Conservation (phyloP, 2,888 invertebrate species). For the Monopis laevigella region DNA sequence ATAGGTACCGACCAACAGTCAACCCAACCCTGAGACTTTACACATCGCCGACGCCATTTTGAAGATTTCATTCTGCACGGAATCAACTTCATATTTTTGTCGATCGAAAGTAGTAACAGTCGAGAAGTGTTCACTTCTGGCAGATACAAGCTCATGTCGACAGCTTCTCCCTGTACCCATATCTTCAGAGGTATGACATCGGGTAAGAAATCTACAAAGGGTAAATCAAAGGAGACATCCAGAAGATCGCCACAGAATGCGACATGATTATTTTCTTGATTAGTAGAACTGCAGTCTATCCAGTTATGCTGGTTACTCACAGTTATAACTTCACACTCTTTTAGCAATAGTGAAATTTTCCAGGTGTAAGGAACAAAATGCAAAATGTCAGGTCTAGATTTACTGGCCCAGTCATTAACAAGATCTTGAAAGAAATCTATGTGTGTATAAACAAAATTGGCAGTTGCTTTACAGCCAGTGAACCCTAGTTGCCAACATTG, state of each 20-base stretch:
- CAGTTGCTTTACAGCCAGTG: constrained; percentile 94
- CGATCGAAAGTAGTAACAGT: constrained; percentile 82
- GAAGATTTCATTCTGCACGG: constrained; percentile 66
- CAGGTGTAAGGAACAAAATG: constrained; percentile 98
- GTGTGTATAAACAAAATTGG: constrained; percentile 92
- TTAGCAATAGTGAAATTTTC: constrained; percentile 88
- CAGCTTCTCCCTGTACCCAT: constrained; percentile 95
- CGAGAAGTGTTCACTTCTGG: constrained; percentile 93
- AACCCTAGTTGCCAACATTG: constrained; percentile 94
- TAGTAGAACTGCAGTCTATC: constrained; percentile 97
- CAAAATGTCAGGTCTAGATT: constrained; percentile 91
- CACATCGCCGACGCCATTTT: constrained; percentile 87
- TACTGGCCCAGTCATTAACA: constrained; percentile 96
- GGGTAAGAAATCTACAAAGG: constrained; percentile 94
- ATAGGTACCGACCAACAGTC: constrained; percentile 98
- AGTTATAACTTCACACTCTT: constrained; percentile 95
- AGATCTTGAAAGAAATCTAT: constrained; percentile 97
- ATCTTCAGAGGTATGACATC: constrained; percentile 88
- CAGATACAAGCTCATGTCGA: constrained; percentile 88
- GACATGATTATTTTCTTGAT: constrained; percentile 93
- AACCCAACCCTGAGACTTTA: constrained; percentile 82
- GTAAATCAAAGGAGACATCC: constrained; percentile 92
- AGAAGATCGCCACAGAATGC: constrained; percentile 94
- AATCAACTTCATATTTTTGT: constrained; percentile 87
- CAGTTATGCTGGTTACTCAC: constrained; percentile 97